Evolutionary conservation across 2,797 vertebrate species (phyloP).

Genomic region (Hypotaenidia okinawae): DNA sequence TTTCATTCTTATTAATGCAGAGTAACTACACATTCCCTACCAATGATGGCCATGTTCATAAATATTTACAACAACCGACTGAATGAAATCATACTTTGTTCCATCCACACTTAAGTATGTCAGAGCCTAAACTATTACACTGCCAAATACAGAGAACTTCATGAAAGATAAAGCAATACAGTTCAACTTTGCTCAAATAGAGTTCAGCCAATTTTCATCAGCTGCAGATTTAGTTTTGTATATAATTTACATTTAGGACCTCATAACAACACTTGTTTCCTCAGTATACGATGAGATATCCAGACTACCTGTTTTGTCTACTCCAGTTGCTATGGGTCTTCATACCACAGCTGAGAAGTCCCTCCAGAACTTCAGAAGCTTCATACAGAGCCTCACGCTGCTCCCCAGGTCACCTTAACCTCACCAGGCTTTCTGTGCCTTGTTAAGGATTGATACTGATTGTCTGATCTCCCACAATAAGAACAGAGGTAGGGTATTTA

Average conservation of each 20-base stretch:
- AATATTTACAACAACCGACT: conserved; percentile 75
- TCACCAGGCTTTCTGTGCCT: background rate
- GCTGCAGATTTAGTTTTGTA: background rate
- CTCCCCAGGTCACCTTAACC: background rate
- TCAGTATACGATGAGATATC: background rate
- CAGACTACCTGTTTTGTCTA: background rate
- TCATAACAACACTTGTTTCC: background rate
- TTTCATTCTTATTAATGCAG: background rate
- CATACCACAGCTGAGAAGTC: background rate
- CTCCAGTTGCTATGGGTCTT: background rate
- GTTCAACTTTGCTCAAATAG: background rate
- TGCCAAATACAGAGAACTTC: conserved; percentile 22
- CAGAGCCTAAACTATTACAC: background rate
- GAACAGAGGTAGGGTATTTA: background rate
- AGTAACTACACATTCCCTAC: background rate
- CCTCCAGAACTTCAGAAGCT: background rate
- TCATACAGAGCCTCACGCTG: background rate
- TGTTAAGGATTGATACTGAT: background rate
- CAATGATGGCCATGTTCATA: conserved; percentile 56
- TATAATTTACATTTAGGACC: background rate
- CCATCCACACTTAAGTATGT: conserved; percentile 43
- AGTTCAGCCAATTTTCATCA: conserved; percentile 15
- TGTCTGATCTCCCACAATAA: fast-evolving
- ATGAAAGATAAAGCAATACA: background rate
- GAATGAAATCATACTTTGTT: conserved; percentile 65